Conservation (phyloP, 2,113 vertebrate species). For the Lota lota region DNA sequence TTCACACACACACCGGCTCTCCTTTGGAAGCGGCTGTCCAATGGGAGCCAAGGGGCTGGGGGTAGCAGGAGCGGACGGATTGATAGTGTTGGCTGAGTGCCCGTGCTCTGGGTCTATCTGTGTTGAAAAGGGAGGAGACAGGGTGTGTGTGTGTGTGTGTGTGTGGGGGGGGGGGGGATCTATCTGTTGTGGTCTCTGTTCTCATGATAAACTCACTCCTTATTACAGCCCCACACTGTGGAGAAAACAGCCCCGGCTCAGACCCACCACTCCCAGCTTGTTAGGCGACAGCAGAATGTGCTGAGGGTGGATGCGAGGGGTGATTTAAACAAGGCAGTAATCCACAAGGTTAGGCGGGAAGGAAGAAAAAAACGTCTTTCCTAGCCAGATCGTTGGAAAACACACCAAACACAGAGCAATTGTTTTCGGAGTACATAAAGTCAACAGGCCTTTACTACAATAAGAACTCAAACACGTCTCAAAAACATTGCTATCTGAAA, state of each 20-base stretch:
- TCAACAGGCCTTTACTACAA: slow-evolving; percentile 24
- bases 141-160: not conserved
- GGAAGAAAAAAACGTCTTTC: not conserved
- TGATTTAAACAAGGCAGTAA: slow-evolving; percentile 43
- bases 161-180: slow-evolving; percentile 49
- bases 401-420: slow-evolving; percentile 18
- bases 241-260: slow-evolving; percentile 60
- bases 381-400: slow-evolving; percentile 9
- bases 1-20: slow-evolving; percentile 65
- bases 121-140: slow-evolving; percentile 72
- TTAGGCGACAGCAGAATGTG: slow-evolving; percentile 50
- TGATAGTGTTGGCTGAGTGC: slow-evolving; percentile 78
- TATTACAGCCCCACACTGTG: slow-evolving; percentile 58
- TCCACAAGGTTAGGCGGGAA: slow-evolving; percentile 46
- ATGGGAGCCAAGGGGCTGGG: slow-evolving; percentile 69
- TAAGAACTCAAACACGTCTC: slow-evolving; percentile 36
- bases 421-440: slow-evolving; percentile 56
- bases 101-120: slow-evolving; percentile 74
- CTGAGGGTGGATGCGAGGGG: not conserved
- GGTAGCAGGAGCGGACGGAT: slow-evolving; percentile 74
- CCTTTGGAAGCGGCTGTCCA: slow-evolving; percentile 66
- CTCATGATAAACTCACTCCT: slow-evolving; percentile 77
- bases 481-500: slow-evolving; percentile 42
- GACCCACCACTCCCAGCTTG: slow-evolving; percentile 56
- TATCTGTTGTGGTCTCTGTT: slow-evolving; percentile 77